Evolutionary conservation across 2,797 vertebrate genomes (phyloP).

Genomic region (Haliaeetus albicilla): DNA sequence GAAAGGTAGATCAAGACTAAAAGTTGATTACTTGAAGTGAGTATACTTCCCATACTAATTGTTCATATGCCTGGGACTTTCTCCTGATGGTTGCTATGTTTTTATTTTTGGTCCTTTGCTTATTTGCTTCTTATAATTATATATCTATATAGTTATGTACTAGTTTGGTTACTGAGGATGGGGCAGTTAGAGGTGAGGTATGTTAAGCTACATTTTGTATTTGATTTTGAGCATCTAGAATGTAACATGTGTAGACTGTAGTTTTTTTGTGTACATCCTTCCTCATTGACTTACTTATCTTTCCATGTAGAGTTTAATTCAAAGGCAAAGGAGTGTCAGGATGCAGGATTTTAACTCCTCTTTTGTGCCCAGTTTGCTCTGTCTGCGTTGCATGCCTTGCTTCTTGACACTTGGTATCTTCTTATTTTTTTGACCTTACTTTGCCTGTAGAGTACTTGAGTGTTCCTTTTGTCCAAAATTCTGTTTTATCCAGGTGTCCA

Average conservation of each 20-base stretch:
- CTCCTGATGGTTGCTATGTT: background rate
- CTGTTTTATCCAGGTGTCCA: background rate
- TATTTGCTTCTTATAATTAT: background rate
- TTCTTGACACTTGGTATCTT: background rate
- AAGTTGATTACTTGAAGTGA: slow-evolving; percentile 45
- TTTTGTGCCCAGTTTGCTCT: background rate
- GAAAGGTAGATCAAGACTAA: slow-evolving; percentile 17
- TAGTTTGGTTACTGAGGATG: background rate
- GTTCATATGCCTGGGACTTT: background rate
- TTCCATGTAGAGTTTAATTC: background rate
- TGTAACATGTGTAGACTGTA: background rate
- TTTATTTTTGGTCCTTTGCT: background rate
- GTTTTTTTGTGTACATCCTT: background rate
- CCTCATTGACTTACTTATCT: background rate
- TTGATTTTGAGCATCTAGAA: background rate
- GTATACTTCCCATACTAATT: slow-evolving; percentile 11
- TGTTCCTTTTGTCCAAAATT: background rate
- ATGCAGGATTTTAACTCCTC: background rate
- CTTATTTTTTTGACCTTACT: background rate
- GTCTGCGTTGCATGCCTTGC: background rate
- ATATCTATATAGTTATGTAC: background rate
- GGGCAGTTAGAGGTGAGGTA: background rate
- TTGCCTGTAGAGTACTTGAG: background rate
- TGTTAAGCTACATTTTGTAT: background rate
- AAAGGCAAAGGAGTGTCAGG: background rate